phyloP scores from a whole-genome alignment of 2,888 invertebrate species.

The Cephonodes hylas region DNA sequence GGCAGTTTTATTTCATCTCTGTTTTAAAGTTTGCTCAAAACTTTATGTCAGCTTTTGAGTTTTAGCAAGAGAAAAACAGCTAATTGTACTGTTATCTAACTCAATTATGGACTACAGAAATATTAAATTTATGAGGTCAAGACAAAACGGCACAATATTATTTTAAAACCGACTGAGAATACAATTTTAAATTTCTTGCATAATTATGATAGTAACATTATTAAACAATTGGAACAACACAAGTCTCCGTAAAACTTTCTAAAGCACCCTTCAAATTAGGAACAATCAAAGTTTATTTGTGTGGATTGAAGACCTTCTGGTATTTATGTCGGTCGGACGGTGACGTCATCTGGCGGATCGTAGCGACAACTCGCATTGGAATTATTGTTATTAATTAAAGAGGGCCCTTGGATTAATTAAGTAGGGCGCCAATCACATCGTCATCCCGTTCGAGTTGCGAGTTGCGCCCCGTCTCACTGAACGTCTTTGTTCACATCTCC shows the following conservation, averaged over 20 bases:
- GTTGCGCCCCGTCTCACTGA: slow-evolving; percentile 63
- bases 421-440: slow-evolving; percentile 76
- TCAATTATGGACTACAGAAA: too few species aligned
- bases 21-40: too few species aligned
- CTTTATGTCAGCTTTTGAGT: too few species aligned
- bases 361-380: slow-evolving; percentile 55
- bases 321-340: slow-evolving; percentile 28
- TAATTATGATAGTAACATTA: background rate
- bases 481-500: slow-evolving; percentile 76
- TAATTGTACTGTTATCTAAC: too few species aligned
- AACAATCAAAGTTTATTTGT: slow-evolving; percentile 12
- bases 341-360: slow-evolving; percentile 72
- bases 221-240: background rate
- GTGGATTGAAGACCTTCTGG: slow-evolving; percentile 38
- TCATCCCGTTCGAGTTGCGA: slow-evolving; percentile 62
- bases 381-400: slow-evolving; percentile 80
- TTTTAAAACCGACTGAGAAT: too few species aligned
- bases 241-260: background rate
- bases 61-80: too few species aligned
- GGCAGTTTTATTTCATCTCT: too few species aligned
- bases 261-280: slow-evolving; percentile 5
- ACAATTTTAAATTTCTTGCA: background rate
- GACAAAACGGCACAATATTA: too few species aligned
- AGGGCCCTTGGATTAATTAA: slow-evolving; percentile 76
- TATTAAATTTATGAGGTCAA: too few species aligned